phyloP scores from a whole-genome alignment of 2,797 vertebrate species.

The Smutsia temminckii region DNA sequence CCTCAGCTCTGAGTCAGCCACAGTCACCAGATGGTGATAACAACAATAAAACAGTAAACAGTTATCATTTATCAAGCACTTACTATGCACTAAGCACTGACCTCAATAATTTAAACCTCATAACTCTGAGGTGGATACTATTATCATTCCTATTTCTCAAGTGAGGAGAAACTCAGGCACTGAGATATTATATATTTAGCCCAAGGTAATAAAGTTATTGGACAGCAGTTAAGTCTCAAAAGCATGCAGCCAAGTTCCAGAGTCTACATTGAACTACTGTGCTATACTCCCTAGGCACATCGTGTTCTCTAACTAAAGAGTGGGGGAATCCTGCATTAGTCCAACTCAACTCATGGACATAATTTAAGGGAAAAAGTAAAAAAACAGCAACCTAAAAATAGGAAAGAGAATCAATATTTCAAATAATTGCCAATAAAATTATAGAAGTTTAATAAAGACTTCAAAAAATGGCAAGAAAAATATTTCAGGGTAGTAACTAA shows the following conservation, averaged over 20 bases:
- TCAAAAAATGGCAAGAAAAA: background rate
- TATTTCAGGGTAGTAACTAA: constrained; percentile 5
- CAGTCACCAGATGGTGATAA: background rate
- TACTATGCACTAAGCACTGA: background rate
- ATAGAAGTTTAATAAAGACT: constrained; percentile 49
- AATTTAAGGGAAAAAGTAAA: background rate
- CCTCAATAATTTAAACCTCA: background rate
- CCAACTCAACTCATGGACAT: background rate
- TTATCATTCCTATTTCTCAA: constrained; percentile 14
- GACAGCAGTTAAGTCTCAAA: background rate
- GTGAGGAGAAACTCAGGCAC: background rate
- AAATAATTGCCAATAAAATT: constrained; percentile 14
- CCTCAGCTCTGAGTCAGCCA: background rate
- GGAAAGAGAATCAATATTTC: background rate
- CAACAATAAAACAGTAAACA: background rate
- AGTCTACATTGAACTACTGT: background rate
- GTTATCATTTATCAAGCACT: background rate
- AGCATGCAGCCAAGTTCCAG: background rate
- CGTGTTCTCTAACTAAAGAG: background rate
- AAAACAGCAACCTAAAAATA: background rate
- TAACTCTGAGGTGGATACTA: background rate
- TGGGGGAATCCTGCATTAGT: background rate
- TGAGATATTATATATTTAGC: background rate
- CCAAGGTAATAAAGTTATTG: background rate
- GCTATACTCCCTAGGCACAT: background rate